Conservation (phyloP, 2,113 vertebrate genomes). For the Brachyhypopomus gauderio region DNA sequence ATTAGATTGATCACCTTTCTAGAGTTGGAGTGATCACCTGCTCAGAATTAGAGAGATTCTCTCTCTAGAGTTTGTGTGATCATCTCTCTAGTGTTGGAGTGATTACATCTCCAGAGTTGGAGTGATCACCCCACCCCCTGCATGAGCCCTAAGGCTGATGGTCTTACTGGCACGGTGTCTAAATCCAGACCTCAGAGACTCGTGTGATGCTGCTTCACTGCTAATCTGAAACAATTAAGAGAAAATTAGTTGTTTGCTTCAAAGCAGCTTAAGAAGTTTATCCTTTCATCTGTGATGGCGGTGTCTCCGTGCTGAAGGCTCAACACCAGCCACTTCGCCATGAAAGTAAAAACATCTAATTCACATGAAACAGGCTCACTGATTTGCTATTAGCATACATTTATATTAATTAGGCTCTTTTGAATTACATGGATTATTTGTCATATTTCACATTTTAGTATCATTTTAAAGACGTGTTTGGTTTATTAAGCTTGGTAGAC, state of each 20-base stretch:
- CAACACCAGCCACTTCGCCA: too few species aligned
- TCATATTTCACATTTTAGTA: too few species aligned
- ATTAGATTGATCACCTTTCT: too few species aligned
- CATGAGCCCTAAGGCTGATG: not conserved
- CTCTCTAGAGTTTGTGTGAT: too few species aligned
- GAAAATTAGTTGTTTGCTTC: slow-evolving; percentile 75
- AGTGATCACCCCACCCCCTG: too few species aligned
- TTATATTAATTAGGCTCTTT: not conserved
- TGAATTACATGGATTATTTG: not conserved
- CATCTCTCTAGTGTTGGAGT: too few species aligned
- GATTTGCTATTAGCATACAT: not conserved
- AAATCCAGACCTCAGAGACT: slow-evolving; percentile 68
- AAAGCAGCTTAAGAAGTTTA: slow-evolving; percentile 67
- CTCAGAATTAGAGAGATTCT: too few species aligned
- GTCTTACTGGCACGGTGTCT: slow-evolving; percentile 53
- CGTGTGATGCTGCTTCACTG: slow-evolving; percentile 61
- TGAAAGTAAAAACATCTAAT: too few species aligned
- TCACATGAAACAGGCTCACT: too few species aligned
- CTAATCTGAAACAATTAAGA: slow-evolving; percentile 70
- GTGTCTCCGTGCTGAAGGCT: not conserved
- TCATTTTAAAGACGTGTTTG: not conserved
- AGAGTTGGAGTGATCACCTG: too few species aligned
- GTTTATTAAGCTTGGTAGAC: not conserved
- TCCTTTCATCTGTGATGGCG: slow-evolving; percentile 44
- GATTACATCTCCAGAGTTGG: too few species aligned